phyloP scores from a whole-genome alignment of 1,140 invertebrate species.

The Drosophila yakuba region DNA sequence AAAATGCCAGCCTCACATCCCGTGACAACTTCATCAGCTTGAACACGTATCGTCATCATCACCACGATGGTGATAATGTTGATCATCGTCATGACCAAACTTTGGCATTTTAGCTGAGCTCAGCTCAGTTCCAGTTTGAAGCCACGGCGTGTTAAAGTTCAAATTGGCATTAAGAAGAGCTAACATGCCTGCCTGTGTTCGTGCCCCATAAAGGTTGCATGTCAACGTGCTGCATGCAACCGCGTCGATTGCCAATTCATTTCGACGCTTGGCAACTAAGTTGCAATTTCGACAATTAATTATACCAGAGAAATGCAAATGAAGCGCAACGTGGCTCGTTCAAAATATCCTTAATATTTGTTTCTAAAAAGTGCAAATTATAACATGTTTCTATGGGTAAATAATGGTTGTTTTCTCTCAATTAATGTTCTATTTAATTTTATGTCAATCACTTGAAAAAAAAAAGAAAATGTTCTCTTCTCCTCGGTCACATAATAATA shows the following conservation, averaged over 20 bases:
- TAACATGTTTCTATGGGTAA: too few relatives aligned
- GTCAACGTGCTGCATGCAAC: constrained; percentile 17
- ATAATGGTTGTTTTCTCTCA: too few relatives aligned
- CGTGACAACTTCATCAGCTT: constrained; percentile 44
- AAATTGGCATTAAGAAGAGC: constrained; percentile 57
- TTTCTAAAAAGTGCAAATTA: too few relatives aligned
- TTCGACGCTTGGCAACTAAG: constrained; percentile 4
- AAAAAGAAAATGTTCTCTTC: constrained; percentile 14
- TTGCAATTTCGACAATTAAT: neutral
- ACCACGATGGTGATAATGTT: constrained; percentile 6
- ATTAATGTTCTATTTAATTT: too few relatives aligned
- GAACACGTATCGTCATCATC: neutral
- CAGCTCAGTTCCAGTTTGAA: constrained; percentile 41
- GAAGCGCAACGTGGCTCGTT: too few relatives aligned
- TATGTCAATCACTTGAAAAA: constrained; percentile 10
- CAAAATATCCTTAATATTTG: too few relatives aligned
- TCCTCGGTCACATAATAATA: neutral
- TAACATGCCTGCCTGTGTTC: constrained; percentile 44
- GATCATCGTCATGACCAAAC: constrained; percentile 40
- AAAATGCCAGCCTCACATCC: constrained; percentile 57
- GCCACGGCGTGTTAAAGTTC: constrained; percentile 71
- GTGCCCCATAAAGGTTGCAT: constrained; percentile 31
- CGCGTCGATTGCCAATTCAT: constrained; percentile 2
- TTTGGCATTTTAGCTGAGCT: constrained; percentile 60
- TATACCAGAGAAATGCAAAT: neutral